phyloP scores from a whole-genome alignment of 2,797 vertebrate genomes.

The Hydrophis major region DNA sequence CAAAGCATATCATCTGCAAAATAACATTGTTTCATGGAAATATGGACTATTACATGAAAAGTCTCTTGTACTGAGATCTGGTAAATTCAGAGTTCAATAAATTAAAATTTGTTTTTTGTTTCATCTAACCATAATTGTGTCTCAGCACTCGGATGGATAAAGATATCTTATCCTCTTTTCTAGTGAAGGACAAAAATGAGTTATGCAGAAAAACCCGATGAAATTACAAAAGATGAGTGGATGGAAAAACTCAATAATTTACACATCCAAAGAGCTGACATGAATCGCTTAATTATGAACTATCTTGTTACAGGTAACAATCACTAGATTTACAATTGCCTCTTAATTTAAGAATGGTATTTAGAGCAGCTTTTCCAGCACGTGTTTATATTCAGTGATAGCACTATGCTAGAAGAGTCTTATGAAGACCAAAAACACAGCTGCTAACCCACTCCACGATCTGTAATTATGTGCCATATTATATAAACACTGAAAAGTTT shows the following conservation, averaged over 20 bases:
- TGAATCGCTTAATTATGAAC: slow-evolving; percentile 99
- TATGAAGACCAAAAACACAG: background rate
- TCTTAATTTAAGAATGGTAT: background rate
- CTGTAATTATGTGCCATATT: background rate
- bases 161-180: background rate
- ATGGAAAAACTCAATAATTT: slow-evolving; percentile 98
- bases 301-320: slow-evolving; percentile 93
- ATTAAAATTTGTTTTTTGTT: background rate
- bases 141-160: background rate
- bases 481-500: background rate
- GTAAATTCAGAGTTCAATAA: background rate
- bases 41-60: background rate
- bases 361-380: background rate
- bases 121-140: background rate
- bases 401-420: background rate
- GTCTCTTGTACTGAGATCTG: background rate
- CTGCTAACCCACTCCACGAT: background rate
- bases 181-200: slow-evolving; percentile 85
- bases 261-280: slow-evolving; percentile 97
- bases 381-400: background rate
- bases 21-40: background rate
- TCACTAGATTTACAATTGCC: background rate
- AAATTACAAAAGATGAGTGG: slow-evolving; percentile 97
- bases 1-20: background rate
- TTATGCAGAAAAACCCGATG: slow-evolving; percentile 97